A percentile compares a stretch with the other conserved stretches of the same genome.
phyloP scores from a whole-genome alignment of 2,113 vertebrate genomes.

The Pristiophorus japonicus region DNA sequence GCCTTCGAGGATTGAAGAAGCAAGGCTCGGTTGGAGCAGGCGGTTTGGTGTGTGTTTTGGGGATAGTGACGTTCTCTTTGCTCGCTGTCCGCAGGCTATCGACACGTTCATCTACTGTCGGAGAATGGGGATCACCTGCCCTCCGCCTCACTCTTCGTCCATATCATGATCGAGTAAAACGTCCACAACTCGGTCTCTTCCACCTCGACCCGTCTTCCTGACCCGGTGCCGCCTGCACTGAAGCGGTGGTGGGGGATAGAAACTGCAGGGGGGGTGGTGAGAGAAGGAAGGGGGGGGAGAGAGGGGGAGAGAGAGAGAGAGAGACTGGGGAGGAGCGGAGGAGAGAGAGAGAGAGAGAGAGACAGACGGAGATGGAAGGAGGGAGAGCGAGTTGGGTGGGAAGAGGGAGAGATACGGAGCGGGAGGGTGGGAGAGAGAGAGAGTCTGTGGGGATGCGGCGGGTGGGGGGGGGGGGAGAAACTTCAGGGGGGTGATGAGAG shows the following conservation, averaged over 20 bases:
- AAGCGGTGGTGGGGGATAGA: too few relatives aligned
- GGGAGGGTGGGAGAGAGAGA: too few relatives aligned
- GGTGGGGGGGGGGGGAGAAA: too few relatives aligned
- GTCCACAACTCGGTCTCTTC: background rate
- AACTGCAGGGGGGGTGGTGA: background rate
- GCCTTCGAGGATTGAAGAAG: background rate
- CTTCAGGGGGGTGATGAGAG: too few relatives aligned
- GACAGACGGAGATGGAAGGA: too few relatives aligned
- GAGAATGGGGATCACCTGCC: slow-evolving; percentile 69
- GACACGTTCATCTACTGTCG: slow-evolving; percentile 80
- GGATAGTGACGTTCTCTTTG: background rate
- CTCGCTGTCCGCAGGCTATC: slow-evolving; percentile 69
- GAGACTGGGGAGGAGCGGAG: too few relatives aligned
- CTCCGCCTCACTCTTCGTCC: slow-evolving; percentile 82
- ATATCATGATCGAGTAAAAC: slow-evolving; percentile 55
- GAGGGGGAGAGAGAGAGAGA: background rate
- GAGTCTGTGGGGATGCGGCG: too few relatives aligned
- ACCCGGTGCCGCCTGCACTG: background rate
- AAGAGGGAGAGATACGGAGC: too few relatives aligned
- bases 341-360: too few relatives aligned
- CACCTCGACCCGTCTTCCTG: background rate
- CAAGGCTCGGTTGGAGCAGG: background rate
- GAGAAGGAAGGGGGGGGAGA: background rate
- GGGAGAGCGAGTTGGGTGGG: too few relatives aligned
- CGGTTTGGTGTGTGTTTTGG: too few relatives aligned